A percentile compares a stretch with the other conserved stretches of the same genome.
Evolutionary conservation across 2,113 vertebrate genomes (phyloP).

Genomic region (Anseranas semipalmata): DNA sequence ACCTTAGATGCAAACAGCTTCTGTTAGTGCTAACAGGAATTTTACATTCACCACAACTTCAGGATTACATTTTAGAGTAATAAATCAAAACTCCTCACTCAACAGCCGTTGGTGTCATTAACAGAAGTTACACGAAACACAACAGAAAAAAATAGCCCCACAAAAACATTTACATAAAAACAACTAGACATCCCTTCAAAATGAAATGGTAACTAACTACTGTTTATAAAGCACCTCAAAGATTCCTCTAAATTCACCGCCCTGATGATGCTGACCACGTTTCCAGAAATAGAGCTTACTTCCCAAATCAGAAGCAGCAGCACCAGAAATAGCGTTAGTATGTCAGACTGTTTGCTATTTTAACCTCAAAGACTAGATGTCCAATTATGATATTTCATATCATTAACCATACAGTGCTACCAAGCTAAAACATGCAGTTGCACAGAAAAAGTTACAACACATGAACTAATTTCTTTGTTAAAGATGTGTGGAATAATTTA

Average conservation of each 20-base stretch:
- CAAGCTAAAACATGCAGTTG: neutral
- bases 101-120: rapidly evolving
- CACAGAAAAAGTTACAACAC: neutral
- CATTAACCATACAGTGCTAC: neutral
- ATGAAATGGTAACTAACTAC: neutral
- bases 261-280: neutral
- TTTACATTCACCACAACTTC: neutral
- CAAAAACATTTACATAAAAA: neutral
- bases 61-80: neutral
- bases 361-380: neutral
- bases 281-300: conserved; percentile 31
- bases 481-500: neutral
- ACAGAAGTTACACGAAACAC: neutral
- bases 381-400: neutral
- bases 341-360: conserved; percentile 22
- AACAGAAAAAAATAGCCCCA: neutral
- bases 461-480: neutral
- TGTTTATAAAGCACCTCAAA: neutral
- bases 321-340: neutral
- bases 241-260: neutral
- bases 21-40: neutral
- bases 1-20: neutral
- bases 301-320: conserved; percentile 58
- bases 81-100: conserved; percentile 9
- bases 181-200: neutral